Conservation (phyloP, 2,113 vertebrate genomes). For the Chaetodon trifascialis region DNA sequence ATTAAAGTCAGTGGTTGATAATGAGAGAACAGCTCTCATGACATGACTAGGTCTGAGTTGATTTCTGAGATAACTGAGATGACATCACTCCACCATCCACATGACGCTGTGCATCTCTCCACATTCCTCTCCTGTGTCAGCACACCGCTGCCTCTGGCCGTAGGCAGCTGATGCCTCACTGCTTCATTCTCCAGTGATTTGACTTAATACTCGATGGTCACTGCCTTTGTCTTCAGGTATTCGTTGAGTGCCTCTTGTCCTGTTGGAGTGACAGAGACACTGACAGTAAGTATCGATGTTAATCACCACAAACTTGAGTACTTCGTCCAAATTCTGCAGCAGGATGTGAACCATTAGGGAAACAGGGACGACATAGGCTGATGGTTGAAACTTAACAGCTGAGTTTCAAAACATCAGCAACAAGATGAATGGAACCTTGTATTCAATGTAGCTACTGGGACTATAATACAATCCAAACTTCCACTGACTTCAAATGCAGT, state of each 20-base stretch:
- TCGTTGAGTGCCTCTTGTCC: conserved; percentile 92
- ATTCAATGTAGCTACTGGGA: too few species aligned
- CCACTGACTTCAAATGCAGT: too few species aligned
- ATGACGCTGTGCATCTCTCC: background rate
- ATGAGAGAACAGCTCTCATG: background rate
- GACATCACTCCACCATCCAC: background rate
- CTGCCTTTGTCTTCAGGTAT: conserved; percentile 90
- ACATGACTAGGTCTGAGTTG: background rate
- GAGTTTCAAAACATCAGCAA: background rate
- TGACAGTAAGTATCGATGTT: background rate
- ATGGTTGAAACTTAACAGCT: background rate
- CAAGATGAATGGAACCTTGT: background rate
- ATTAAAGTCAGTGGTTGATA: background rate
- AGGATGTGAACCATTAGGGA: background rate
- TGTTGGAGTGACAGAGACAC: conserved; percentile 68
- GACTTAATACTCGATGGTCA: conserved; percentile 89
- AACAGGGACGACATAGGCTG: background rate
- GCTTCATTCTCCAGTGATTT: background rate
- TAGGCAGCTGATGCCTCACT: background rate
- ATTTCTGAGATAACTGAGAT: background rate
- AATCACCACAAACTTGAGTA: background rate
- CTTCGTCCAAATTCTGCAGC: too few species aligned
- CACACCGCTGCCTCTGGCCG: background rate
- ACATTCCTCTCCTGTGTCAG: background rate
- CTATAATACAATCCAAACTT: too few species aligned